Conservation (phyloP, 2,797 vertebrate genomes). For the Pipistrellus pygmaeus region DNA sequence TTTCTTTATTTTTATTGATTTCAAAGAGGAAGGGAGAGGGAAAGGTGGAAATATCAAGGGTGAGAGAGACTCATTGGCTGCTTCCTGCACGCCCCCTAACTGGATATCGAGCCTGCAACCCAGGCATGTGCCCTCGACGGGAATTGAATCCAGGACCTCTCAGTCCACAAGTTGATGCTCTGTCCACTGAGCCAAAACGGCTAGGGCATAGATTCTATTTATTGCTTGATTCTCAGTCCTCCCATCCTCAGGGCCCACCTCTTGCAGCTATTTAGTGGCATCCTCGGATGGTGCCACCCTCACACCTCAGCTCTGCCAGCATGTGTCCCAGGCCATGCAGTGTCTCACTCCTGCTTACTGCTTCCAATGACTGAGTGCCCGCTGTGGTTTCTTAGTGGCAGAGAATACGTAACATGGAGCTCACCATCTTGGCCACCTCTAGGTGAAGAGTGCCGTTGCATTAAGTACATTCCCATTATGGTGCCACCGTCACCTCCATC, state of each 20-base stretch:
- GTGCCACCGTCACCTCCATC: too few relatives aligned
- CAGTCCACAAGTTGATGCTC: too few relatives aligned
- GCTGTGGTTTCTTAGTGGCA: neutral
- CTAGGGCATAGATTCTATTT: neutral
- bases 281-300: accelerated
- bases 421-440: neutral
- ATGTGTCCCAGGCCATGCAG: neutral
- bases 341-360: neutral
- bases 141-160: too few relatives aligned
- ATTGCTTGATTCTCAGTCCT: neutral
- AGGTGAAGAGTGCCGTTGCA: neutral
- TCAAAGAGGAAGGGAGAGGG: too few relatives aligned
- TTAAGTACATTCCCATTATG: neutral
- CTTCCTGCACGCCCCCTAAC: too few relatives aligned
- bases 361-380: neutral
- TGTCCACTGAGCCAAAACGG: too few relatives aligned
- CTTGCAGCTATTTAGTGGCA: neutral
- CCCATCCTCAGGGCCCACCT: neutral
- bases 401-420: neutral
- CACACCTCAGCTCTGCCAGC: neutral
- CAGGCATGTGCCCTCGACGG: too few relatives aligned
- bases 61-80: too few relatives aligned
- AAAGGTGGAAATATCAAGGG: too few relatives aligned
- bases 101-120: too few relatives aligned
- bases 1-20: too few relatives aligned